phyloP scores from a whole-genome alignment of 2,888 invertebrate genomes.

The Tupiocoris notatus region DNA sequence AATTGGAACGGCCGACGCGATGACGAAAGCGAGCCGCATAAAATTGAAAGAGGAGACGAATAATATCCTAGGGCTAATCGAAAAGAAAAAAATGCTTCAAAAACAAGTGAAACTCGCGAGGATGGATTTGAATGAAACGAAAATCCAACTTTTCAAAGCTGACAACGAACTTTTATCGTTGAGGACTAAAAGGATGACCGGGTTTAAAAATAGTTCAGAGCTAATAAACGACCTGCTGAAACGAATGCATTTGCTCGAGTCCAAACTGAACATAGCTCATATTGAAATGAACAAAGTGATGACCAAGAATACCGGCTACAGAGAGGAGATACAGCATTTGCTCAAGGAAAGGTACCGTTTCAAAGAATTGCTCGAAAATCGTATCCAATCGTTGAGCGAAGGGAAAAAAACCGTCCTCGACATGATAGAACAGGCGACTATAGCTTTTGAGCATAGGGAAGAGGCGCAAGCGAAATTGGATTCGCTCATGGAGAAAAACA shows the following conservation, averaged over 20 bases:
- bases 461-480: slow-evolving; percentile 68
- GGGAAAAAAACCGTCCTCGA: slow-evolving; percentile 82
- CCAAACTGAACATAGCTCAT: slow-evolving; percentile 56
- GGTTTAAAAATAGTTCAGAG: slow-evolving; percentile 30
- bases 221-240: slow-evolving; percentile 25
- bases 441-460: slow-evolving; percentile 80
- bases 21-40: slow-evolving; percentile 13
- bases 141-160: slow-evolving; percentile 34
- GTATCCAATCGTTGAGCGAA: slow-evolving; percentile 61
- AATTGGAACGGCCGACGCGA: slow-evolving; percentile 11
- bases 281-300: slow-evolving; percentile 74
- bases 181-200: slow-evolving; percentile 32
- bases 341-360: slow-evolving; percentile 79
- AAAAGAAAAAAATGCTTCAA: slow-evolving; percentile 28
- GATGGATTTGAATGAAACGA: slow-evolving; percentile 29
- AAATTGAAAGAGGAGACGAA: slow-evolving; percentile 14
- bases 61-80: slow-evolving; percentile 16
- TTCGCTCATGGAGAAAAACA: slow-evolving; percentile 73
- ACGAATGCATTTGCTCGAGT: slow-evolving; percentile 29
- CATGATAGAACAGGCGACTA: slow-evolving; percentile 81
- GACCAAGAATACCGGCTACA: slow-evolving; percentile 68
- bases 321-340: slow-evolving; percentile 77
- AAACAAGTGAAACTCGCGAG: slow-evolving; percentile 30
- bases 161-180: slow-evolving; percentile 35
- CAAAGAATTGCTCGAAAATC: slow-evolving; percentile 75